phyloP scores from a whole-genome alignment of 64 coral and sea anemone genomes.

The Hydrozoanthus tunicans region DNA sequence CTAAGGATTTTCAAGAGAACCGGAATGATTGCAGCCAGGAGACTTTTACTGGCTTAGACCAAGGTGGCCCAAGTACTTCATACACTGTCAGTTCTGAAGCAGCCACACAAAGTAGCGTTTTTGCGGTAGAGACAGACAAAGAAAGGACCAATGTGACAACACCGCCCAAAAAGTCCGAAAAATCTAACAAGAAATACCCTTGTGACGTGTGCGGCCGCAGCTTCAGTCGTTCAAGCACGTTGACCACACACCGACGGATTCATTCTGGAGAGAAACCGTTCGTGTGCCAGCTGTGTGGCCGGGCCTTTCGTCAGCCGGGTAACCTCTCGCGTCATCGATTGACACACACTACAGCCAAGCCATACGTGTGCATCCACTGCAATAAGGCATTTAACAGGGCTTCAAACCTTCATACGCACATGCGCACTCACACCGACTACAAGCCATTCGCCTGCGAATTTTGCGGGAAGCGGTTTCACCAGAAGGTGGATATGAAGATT shows the following conservation, averaged over 20 bases:
- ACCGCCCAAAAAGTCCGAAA: background rate
- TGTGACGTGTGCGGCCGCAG: constrained; percentile 45
- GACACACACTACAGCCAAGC: constrained; percentile 48
- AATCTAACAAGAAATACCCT: constrained; percentile 38
- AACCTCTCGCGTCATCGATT: constrained; percentile 50
- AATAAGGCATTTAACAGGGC: constrained; percentile 56
- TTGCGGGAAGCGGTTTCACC: constrained; percentile 49
- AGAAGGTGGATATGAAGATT: constrained; percentile 53
- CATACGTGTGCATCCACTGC: constrained; percentile 42
- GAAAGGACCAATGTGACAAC: background rate
- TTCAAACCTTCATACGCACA: constrained; percentile 49
- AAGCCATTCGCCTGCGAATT: constrained; percentile 50
- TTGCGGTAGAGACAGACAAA: background rate
- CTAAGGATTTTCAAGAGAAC: too few relatives aligned
- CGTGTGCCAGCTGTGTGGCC: constrained; percentile 52
- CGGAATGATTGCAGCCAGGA: background rate
- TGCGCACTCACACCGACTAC: constrained; percentile 57
- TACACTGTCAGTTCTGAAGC: background rate
- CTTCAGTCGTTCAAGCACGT: constrained; percentile 39
- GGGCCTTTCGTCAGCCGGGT: constrained; percentile 50
- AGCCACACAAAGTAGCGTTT: background rate
- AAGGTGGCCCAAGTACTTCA: background rate
- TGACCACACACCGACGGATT: constrained; percentile 31
- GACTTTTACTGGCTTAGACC: background rate
- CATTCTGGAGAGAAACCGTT: constrained; percentile 48